Percentiles rank a stretch among this genome's conserved stretches.
Evolutionary conservation across 2,113 vertebrate genomes (phyloP).

Genomic region (Tetraodon nigroviridis): DNA sequence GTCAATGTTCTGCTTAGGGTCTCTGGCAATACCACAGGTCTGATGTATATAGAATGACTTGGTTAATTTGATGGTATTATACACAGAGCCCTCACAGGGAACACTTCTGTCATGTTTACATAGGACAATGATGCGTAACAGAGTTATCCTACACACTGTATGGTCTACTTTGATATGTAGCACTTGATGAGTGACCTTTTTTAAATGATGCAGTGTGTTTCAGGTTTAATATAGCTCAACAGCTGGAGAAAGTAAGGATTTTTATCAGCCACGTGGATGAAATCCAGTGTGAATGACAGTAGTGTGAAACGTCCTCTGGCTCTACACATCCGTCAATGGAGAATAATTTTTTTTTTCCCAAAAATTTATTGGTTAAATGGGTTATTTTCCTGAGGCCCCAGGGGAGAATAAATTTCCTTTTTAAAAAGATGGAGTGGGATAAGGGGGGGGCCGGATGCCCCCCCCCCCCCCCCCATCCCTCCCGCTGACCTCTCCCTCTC

Average conservation of each 20-base stretch:
- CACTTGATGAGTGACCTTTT: slow-evolving; percentile 20
- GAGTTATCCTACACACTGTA: no score
- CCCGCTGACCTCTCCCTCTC: slow-evolving; percentile 72
- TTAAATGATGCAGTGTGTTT: slow-evolving; percentile 19
- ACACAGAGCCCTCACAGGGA: no score
- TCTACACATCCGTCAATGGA: slow-evolving; percentile 65
- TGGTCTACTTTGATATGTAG: background rate
- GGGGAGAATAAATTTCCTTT: slow-evolving; percentile 58
- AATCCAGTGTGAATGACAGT: slow-evolving; percentile 47
- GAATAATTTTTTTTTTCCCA: slow-evolving; percentile 67
- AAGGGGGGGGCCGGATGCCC: slow-evolving; percentile 65
- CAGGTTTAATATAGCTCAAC: slow-evolving; percentile 11
- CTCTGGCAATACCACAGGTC: no score
- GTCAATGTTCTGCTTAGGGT: no score
- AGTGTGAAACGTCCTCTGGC: slow-evolving; percentile 39
- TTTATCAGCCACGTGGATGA: background rate
- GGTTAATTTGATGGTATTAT: no score
- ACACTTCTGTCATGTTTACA: no score
- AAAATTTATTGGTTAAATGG: slow-evolving; percentile 81
- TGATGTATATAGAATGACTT: no score
- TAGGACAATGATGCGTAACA: no score
- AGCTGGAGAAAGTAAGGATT: slow-evolving; percentile 20
- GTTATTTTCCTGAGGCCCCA: slow-evolving; percentile 73
- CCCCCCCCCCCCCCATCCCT: slow-evolving; percentile 66
- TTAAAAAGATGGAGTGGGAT: slow-evolving; percentile 69